Evolutionary conservation across 2,113 vertebrate species (phyloP), one percentile per base, ranked within the genome.

Genomic region (Xenopus laevis): DNA sequence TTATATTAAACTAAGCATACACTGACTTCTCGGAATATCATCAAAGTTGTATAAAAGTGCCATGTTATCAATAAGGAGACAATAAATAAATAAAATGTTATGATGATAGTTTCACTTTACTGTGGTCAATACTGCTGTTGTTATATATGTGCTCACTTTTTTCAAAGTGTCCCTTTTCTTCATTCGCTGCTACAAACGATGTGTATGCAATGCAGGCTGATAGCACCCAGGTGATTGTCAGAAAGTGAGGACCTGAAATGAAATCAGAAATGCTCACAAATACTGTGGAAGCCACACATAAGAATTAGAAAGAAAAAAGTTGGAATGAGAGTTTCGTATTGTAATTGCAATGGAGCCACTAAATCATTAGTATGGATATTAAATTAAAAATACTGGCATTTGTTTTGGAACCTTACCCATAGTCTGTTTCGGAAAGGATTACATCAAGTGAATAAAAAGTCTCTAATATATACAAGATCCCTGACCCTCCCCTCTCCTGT

Each of bases 331-430:
- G 53, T n/a, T 55, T 55, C 7, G 1, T 55, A n/a, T 55, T 55
- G 53, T 6, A 4, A 9, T n/a, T 55, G 15, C 16, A n/a, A 9
- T 55, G 17, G 4, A 55, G 53, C 53, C 16, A 16, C 47, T 13
- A 4, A 27, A 16, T 12, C 47, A 50, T 2, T 50, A 13, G 4
- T 50, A 50, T 13, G 47, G 47, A 4, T 50, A 50, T 12, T 16
- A 50, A 4, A 50, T 13, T 50, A 13, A 13, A 13, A 50, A 50
- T 18, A 16, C 5, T 58, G 10, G 60, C 17, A 7, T 17, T 20
- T 27, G 23, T 33, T 16, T 61, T 17, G 45, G 30, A 12, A 30
- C 70, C 74, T 77, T 45, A 77, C 74, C 74, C 74, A 77, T 77
- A 64, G 66, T 58, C 46, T 70, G n/a, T 13, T 40, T 40, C 33